Evolutionary conservation across 2,888 invertebrate species (phyloP), one percentile per base, ranked within the genome.

Genomic region (Xestia sexstrigata): DNA sequence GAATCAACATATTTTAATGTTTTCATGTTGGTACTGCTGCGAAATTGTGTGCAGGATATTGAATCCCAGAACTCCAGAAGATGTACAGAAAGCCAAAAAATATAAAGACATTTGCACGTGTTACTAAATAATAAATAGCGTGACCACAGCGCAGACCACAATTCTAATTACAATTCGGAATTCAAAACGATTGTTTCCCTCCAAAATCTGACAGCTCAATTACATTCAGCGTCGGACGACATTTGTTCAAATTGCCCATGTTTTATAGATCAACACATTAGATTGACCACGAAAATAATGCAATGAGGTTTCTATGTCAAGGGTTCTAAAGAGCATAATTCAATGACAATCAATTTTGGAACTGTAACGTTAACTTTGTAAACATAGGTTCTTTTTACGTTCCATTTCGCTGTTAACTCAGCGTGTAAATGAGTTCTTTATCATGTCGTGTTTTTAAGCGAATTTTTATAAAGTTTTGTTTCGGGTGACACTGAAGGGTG

Each of bases 341-440:
- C 66, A 68, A 23, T 82, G 63, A 13, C 49, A 69, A 49, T 63
- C 26, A 58, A 77, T 79, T 79, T 79, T 71, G 9, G 7, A 74
- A 62, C 15, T 42, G 84, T 74, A 83, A 81, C 85, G 80, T 76
- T 84, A 82, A 85, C 70, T 81, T 91, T 87, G 91, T 90, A 84
- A 79, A 88, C 86, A 89, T 89, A 91, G 90, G 91, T 91, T 91
- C 92, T 94, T 94, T 95, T 94, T 93, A 91, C 94, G 93, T 94
- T 90, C 92, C 94, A 95, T 96, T 96, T 94, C 93, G 94, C 91
- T 94, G 94, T 93, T 96, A 96, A 96, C 94, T 93, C 91, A 89
- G 91, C 96, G 96, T 96, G 93, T 95, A 96, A 96, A 96, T 96
- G 94, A 95, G 96, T 96, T 95, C 95, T 96, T 96, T 96, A 96